These are phyloP conservation scores for Coelopa pilipes DNA, from an alignment of 2,888 invertebrate genomes.

Conservation along the genomic window DNA sequence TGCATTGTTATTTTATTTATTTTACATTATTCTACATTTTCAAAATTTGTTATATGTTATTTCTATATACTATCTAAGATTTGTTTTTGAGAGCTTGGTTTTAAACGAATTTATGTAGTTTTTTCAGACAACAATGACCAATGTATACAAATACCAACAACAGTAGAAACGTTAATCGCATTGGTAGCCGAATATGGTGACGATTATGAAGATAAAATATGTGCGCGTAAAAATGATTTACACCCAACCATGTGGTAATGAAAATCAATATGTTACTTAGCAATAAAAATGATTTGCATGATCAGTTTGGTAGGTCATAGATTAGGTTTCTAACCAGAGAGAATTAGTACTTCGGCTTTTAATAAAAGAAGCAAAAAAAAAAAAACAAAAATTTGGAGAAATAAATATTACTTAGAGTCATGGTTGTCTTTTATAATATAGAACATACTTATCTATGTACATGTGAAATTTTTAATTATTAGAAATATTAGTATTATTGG, in stretches of 20 bases:
- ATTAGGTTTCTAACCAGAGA: too few relatives aligned
- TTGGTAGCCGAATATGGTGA: slow-evolving; percentile 74
- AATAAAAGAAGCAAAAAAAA: neutral
- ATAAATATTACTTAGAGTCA: neutral
- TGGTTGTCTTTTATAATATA: too few relatives aligned
- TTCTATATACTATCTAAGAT: slow-evolving; percentile 3
- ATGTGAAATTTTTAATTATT: too few relatives aligned
- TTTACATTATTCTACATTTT: slow-evolving; percentile 23
- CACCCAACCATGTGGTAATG: slow-evolving; percentile 67
- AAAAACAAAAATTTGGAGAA: neutral
- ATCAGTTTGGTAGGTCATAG: neutral
- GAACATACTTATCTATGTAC: too few relatives aligned
- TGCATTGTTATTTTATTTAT: slow-evolving; percentile 11
- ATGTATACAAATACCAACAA: slow-evolving; percentile 65
- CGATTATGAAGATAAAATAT: slow-evolving; percentile 75
- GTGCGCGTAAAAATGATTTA: slow-evolving; percentile 66
- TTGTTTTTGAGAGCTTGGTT: slow-evolving; percentile 51
- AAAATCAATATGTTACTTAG: slow-evolving; percentile 30
- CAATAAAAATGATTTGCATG: slow-evolving; percentile 3
- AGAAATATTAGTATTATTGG: too few relatives aligned
- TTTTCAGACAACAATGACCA: slow-evolving; percentile 66
- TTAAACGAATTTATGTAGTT: slow-evolving; percentile 68
- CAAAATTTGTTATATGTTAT: neutral
- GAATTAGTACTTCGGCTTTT: too few relatives aligned
- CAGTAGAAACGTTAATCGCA: slow-evolving; percentile 71